Percentiles rank a stretch among this genome's conserved stretches.
Conservation (phyloP, 2,888 invertebrate species). For the Rhagonycha lutea region DNA sequence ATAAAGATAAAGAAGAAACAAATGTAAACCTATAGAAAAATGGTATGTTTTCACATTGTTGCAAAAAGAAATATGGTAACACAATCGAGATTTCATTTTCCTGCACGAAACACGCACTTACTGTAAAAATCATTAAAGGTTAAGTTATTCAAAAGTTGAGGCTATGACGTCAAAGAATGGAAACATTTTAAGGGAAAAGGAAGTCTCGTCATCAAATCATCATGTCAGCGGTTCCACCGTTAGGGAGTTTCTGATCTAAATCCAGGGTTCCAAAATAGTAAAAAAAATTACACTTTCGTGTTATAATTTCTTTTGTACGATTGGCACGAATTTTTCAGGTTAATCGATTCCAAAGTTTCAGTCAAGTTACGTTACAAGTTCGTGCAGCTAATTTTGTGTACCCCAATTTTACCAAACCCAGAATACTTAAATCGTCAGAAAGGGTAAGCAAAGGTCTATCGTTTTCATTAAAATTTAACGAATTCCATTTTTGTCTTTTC, state of each 20-base stretch:
- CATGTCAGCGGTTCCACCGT: background rate
- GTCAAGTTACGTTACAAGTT: background rate
- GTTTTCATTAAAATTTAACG: slow-evolving; percentile 1
- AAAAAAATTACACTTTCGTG: background rate
- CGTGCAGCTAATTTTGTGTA: background rate
- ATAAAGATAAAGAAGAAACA: background rate
- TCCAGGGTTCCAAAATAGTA: background rate
- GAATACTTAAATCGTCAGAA: background rate
- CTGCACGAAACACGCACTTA: background rate
- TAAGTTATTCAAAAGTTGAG: background rate
- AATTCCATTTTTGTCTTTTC: background rate
- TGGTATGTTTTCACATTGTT: too few relatives aligned
- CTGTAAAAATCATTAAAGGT: background rate
- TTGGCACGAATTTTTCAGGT: background rate
- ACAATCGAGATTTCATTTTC: background rate
- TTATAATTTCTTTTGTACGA: background rate
- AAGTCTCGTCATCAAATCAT: background rate
- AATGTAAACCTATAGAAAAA: background rate
- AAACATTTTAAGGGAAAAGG: background rate
- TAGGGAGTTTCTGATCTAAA: background rate
- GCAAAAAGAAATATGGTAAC: background rate
- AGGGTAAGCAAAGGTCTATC: slow-evolving; percentile 3
- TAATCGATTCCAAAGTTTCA: background rate
- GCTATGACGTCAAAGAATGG: background rate
- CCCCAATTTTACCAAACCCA: background rate